A percentile compares a stretch with the other conserved stretches of the same genome.
phyloP scores from a whole-genome alignment of 1,140 invertebrate genomes.

The Nephila pilipes region DNA sequence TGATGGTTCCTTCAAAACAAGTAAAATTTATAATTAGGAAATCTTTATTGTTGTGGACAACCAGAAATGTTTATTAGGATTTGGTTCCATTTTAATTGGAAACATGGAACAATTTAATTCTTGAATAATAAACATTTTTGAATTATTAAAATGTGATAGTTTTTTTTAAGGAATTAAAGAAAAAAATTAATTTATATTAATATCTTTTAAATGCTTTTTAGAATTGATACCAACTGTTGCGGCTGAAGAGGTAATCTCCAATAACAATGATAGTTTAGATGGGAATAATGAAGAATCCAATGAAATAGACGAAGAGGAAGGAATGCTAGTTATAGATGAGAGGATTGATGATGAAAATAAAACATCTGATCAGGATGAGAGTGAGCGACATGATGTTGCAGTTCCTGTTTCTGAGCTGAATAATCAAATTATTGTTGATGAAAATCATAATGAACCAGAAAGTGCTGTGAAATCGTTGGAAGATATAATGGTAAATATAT shows the following conservation, averaged over 20 bases:
- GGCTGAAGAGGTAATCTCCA: background rate
- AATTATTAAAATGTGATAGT: no score
- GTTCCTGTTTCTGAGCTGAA: slow-evolving; percentile 27
- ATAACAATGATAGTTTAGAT: background rate
- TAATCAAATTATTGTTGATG: slow-evolving; percentile 58
- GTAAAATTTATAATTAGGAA: no score
- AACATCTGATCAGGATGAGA: background rate
- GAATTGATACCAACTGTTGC: background rate
- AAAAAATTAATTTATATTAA: no score
- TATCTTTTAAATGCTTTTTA: no score
- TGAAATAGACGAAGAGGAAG: slow-evolving; percentile 24
- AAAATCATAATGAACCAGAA: slow-evolving; percentile 39
- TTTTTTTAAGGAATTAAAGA: no score
- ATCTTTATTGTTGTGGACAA: no score
- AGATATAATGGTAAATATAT: slow-evolving; percentile 38
- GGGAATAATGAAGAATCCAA: background rate
- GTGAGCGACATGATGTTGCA: slow-evolving; percentile 18
- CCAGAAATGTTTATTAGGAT: no score
- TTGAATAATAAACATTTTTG: no score
- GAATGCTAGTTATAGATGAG: slow-evolving; percentile 32
- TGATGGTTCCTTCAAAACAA: no score
- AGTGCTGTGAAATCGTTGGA: slow-evolving; percentile 18
- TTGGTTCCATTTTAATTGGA: no score
- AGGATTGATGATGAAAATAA: slow-evolving; percentile 15
- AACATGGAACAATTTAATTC: no score